These are phyloP conservation scores for Plutella xylostella DNA, from an alignment of 2,888 invertebrate species.

Conservation along the genomic window DNA sequence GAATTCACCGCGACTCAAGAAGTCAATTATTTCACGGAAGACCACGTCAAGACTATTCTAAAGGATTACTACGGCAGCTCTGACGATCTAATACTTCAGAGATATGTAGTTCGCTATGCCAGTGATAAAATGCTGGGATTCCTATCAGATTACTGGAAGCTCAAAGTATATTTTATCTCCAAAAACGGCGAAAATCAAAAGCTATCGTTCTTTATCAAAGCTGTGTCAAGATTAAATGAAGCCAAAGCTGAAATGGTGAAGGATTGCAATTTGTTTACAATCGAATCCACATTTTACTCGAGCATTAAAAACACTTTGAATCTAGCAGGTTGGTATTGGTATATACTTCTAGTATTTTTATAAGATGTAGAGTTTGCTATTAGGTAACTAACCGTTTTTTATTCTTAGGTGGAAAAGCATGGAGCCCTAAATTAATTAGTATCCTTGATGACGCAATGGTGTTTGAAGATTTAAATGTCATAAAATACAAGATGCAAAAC, in stretches of 20 bases:
- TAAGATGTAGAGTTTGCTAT: too few relatives aligned
- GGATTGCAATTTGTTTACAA: conserved; percentile 42
- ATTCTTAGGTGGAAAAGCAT: conserved; percentile 36
- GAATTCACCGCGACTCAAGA: neutral
- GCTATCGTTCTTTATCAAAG: conserved; percentile 46
- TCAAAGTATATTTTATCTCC: conserved; percentile 30
- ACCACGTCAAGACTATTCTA: conserved; percentile 35
- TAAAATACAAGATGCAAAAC: conserved; percentile 36
- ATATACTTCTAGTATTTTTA: too few relatives aligned
- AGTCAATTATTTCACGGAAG: conserved; percentile 25
- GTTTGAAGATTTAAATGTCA: conserved; percentile 48
- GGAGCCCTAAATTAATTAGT: conserved; percentile 41
- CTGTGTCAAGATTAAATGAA: conserved; percentile 37
- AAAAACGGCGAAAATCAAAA: conserved; percentile 22
- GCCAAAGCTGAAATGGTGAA: conserved; percentile 50
- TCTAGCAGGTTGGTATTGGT: conserved; percentile 31
- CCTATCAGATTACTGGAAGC: conserved; percentile 51
- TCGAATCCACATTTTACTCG: conserved; percentile 43
- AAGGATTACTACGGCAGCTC: conserved; percentile 20
- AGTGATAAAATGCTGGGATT: conserved; percentile 58
- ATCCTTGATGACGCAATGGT: conserved; percentile 39
- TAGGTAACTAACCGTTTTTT: neutral
- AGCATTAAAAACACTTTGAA: conserved; percentile 36
- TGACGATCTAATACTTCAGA: conserved; percentile 23
- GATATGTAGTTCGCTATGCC: conserved; percentile 33